Percentiles rank a stretch among this genome's conserved stretches.
These are phyloP conservation scores for Monochamus alternatus DNA, from an alignment of 2,888 invertebrate genomes.

Conservation along the genomic window DNA sequence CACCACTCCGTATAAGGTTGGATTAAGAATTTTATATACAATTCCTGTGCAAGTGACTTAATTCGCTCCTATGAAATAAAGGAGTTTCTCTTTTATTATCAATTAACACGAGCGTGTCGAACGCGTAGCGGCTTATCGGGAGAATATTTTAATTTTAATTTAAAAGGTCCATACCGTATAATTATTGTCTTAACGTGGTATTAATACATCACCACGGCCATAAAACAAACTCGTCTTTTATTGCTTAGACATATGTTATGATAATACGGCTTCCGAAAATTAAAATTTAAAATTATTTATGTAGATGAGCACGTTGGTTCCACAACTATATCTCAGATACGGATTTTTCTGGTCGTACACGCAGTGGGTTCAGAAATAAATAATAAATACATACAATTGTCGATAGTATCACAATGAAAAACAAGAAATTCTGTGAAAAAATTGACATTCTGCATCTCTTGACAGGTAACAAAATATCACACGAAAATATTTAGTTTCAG, in stretches of 20 bases:
- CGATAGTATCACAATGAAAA: no score
- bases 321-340: no score
- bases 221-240: constrained; percentile 38
- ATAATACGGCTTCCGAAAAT: constrained; percentile 39
- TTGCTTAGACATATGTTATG: constrained; percentile 38
- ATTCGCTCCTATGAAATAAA: constrained; percentile 1
- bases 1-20: no score
- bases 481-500: no score
- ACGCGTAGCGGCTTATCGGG: constrained; percentile 26
- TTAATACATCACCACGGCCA: constrained; percentile 37
- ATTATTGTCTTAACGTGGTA: constrained; percentile 37
- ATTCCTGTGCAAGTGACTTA: not conserved
- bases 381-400: no score
- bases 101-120: constrained; percentile 32
- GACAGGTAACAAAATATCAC: no score
- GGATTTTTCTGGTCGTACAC: no score
- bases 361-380: no score
- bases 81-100: constrained; percentile 13
- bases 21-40: constrained; percentile 1
- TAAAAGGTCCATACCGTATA: constrained; percentile 36
- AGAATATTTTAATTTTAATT: constrained; percentile 35
- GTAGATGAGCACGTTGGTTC: not conserved
- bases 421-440: no score
- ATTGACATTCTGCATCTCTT: no score
- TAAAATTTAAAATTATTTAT: constrained; percentile 36